A percentile compares a stretch with the other conserved stretches of the same genome.
phyloP scores from a whole-genome alignment of 2,113 vertebrate genomes.

The Nanorana parkeri region DNA sequence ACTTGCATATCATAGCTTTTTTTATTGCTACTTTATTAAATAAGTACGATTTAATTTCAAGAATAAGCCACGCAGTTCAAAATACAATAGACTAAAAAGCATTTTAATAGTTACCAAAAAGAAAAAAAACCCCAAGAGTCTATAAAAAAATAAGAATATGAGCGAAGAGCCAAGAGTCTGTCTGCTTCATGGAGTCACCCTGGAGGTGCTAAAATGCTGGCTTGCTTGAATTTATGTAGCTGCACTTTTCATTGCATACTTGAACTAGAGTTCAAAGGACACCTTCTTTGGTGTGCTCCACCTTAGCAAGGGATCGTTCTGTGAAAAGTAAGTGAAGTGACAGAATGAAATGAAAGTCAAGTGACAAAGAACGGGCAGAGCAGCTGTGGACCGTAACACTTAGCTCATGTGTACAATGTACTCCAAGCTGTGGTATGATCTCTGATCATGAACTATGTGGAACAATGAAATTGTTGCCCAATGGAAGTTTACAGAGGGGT shows the following conservation, averaged over 20 bases:
- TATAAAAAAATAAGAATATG: not conserved
- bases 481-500: constrained; percentile 2
- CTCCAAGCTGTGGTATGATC: constrained; percentile 39
- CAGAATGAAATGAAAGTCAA: constrained; percentile 5
- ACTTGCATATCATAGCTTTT: too few species aligned
- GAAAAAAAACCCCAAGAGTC: not conserved
- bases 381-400: constrained; percentile 45
- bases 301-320: constrained; percentile 52
- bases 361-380: not conserved
- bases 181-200: not conserved
- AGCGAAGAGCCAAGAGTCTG: constrained; percentile 9
- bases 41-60: too few species aligned
- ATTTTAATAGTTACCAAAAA: not conserved
- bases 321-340: constrained; percentile 60
- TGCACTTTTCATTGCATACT: constrained; percentile 42
- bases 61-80: too few species aligned
- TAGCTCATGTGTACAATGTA: constrained; percentile 42
- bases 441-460: constrained; percentile 1
- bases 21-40: too few species aligned
- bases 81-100: too few species aligned
- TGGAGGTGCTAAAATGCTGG: constrained; percentile 56
- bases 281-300: constrained; percentile 7
- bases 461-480: constrained; percentile 19
- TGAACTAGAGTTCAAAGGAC: constrained; percentile 62
- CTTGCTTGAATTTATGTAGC: constrained; percentile 55